Base-by-base conservation (phyloP, 37 sponge, comb jelly and placozoan species). In the Geodia barretti region DNA sequence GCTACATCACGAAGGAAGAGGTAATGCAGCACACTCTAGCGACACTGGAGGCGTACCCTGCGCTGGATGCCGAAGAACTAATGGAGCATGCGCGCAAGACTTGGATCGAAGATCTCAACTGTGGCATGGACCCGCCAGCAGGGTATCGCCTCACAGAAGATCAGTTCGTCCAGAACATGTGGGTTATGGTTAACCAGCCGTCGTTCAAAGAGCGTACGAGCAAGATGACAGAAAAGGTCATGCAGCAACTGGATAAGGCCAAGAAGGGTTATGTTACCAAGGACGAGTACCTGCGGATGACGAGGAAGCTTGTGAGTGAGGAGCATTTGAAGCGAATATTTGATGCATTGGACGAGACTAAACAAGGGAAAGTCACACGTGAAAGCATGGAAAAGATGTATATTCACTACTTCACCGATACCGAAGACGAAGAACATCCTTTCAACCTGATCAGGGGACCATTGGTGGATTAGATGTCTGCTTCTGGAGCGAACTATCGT, bases 131-230 rank as follows among this genome's bases (percentile, higher is more conserved):
- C 4, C 7, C n/a, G 40, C 73, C 73, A 11, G 73, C 4, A 36
- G 73, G 73, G 4, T 72, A 72, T 39, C 73, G 73, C 39, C 73
- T 72, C 8, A 39, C 73, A 72, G 73, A 72, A 39, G 73, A 33
- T 17, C 73, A 72, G 39, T 72, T 39, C 39, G 4, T 72, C 41
- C 73, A 72, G 39, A 72, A 72, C 43, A 39, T 72, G 36, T 72
- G 73, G 73, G 36, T 17, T 40, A 8, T 4, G 20, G 39, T 72
- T 8, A 35, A 72, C 11, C 41, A 36, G 39, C 73, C 73, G 36
- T 36, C 73, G n/a, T 72, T 72, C 73, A 72, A 72, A 39, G 43
- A 72, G 43, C 40, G 21, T 20, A 43, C 43, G 21, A 62, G 64
- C 8, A 5, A 62, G 7, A 72, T 72, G 73, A 39, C 73, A 14